Base-by-base conservation (phyloP, 2,113 vertebrate species). In the Siphamia tubifer region DNA sequence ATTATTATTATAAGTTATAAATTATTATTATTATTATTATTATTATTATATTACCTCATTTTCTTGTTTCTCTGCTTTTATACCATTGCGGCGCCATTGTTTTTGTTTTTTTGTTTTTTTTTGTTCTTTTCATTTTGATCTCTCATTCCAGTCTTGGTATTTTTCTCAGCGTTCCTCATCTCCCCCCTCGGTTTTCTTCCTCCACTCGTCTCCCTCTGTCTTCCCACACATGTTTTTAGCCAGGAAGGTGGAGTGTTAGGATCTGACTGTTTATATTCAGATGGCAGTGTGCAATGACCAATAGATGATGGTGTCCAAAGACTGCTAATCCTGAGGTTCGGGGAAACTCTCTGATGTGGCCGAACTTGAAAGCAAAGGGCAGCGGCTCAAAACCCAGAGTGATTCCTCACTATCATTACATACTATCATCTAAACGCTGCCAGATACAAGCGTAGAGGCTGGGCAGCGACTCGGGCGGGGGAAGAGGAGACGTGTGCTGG, bases 401-500 rank as follows among this genome's bases (percentile, higher is more conserved):
- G 88, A 93, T 92, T 87, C 77, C 74, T 91, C 84, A 84, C 89
- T 89, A 91, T 92, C 91, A 91, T 90, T 87, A 85, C 87, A 90
- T 85, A 79, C 84, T 81, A 91, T 87, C 89, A 88, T 84, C 74
- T 61, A 66, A 77, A 53, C 74, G 72, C 32, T 31, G 40, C 31
- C 0, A 84, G 77, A 85, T 82, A 84, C 61, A 56, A 77, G 62
- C 69, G 72, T 44, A 32, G 48, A 57, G 48, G 36, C 60, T 36
- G 75, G 73, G 48, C 69, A 67, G 75, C 30, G 55, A 68, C 83
- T 65, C 58, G 66, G 58, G 53, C 35, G 40, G 30, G 11, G 71
- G n/a, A n/a, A 80, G 73, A 68, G 23, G 21, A 73, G 52, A 74
- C 71, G 47, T 84, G 80, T 58, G 66, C 74, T 82, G 45, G 47